Conservation (phyloP, 1,140 invertebrate genomes). For the Heliconius hermathena region DNA sequence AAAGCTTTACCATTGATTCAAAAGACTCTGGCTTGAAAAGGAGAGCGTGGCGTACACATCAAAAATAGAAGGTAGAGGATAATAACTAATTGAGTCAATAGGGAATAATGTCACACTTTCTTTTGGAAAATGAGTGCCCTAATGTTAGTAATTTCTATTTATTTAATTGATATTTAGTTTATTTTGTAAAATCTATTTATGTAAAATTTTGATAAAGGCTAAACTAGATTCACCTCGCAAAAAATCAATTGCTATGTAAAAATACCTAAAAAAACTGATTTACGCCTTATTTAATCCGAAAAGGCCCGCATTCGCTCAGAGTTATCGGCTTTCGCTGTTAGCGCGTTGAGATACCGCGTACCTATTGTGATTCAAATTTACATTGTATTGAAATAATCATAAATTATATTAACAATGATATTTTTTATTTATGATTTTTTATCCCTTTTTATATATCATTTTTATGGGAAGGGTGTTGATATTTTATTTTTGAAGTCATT, state of each 20-base stretch:
- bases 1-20: background rate
- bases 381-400: conserved; percentile 1
- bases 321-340: background rate
- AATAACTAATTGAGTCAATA: background rate
- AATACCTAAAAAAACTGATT: background rate
- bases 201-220: no score
- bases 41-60: background rate
- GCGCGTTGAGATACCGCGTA: background rate
- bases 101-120: background rate
- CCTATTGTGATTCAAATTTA: conserved; percentile 5
- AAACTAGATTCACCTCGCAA: background rate
- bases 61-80: background rate
- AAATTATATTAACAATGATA: background rate
- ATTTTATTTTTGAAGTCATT: no score
- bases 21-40: background rate
- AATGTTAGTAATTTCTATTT: no score
- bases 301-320: background rate
- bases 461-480: no score
- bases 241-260: background rate
- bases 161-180: no score
- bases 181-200: no score
- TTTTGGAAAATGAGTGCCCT: background rate
- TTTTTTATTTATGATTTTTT: background rate
- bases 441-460: background rate
- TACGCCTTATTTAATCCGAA: background rate